These are phyloP conservation scores for Meloidogyne exigua DNA, from an alignment of 1,140 invertebrate genomes.

Conservation along the genomic window DNA sequence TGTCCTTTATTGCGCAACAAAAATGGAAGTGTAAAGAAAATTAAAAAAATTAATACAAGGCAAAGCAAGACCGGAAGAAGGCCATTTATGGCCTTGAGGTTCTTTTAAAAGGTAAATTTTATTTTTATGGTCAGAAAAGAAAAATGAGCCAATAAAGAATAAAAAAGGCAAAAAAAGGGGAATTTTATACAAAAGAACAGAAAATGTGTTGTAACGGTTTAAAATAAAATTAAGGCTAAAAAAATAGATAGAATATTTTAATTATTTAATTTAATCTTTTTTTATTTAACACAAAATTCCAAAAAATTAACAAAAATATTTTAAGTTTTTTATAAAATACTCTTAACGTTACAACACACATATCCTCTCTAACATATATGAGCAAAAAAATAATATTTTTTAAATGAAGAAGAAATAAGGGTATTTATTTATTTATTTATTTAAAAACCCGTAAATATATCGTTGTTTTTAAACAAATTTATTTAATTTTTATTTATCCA, in stretches of 20 bases:
- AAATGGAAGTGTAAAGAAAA: not conserved
- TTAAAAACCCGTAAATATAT: not conserved
- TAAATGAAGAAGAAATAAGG: too few species aligned
- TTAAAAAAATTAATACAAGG: not conserved
- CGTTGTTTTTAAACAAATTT: not conserved
- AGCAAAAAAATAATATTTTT: too few species aligned
- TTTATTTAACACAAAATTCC: too few species aligned
- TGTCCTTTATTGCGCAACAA: conserved; percentile 4
- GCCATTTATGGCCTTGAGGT: not conserved
- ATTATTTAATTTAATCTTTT: too few species aligned
- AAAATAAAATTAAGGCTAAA: too few species aligned
- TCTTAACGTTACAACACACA: too few species aligned
- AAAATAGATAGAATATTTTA: too few species aligned
- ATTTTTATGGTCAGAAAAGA: not conserved
- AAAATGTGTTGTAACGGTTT: too few species aligned
- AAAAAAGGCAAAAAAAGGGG: not conserved
- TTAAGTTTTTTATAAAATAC: too few species aligned
- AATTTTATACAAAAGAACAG: not conserved
- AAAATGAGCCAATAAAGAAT: not conserved
- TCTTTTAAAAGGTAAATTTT: not conserved
- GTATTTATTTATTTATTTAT: not conserved
- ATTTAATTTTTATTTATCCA: not conserved
- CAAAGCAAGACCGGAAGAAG: not conserved
- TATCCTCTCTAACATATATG: too few species aligned
- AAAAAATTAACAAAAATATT: too few species aligned